phyloP scores from a whole-genome alignment of 2,888 invertebrate genomes.

The Cyrtodaria siliqua region DNA sequence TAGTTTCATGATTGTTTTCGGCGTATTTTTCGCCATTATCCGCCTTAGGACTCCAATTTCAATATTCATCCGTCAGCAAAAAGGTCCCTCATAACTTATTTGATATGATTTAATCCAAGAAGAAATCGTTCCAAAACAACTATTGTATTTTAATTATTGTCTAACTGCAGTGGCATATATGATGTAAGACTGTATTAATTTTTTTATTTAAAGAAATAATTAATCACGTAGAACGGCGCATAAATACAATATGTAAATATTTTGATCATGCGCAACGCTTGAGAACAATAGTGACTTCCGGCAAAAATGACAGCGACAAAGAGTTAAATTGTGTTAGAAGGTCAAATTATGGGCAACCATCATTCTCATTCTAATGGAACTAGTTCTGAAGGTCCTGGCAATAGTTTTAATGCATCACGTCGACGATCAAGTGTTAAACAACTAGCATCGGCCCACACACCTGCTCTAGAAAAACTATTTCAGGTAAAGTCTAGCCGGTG shows the following conservation, averaged over 20 bases:
- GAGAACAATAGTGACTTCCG: slow-evolving; percentile 31
- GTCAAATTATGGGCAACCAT: slow-evolving; percentile 59
- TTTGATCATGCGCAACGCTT: slow-evolving; percentile 6
- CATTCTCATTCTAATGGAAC: slow-evolving; percentile 46
- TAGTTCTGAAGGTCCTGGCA: slow-evolving; percentile 14
- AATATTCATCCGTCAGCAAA: slow-evolving; percentile 2
- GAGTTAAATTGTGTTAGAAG: background rate
- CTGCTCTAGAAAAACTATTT: slow-evolving; percentile 73
- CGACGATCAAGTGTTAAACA: slow-evolving; percentile 34
- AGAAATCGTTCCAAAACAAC: background rate
- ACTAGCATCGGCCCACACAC: slow-evolving; percentile 52
- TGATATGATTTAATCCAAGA: background rate
- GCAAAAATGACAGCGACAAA: slow-evolving; percentile 8
- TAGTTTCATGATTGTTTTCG: slow-evolving; percentile 2
- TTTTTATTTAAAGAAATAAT: too few relatives aligned
- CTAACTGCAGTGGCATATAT: too few relatives aligned
- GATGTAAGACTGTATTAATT: too few relatives aligned
- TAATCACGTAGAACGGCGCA: too few relatives aligned
- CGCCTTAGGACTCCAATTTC: background rate
- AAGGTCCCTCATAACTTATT: background rate
- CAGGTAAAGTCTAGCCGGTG: slow-evolving; percentile 60
- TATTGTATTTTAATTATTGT: too few relatives aligned
- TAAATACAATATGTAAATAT: background rate
- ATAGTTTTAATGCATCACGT: slow-evolving; percentile 7
- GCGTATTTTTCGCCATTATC: slow-evolving; percentile 25